Base-by-base conservation (phyloP, 2,113 vertebrate species). In the Sprattus sprattus region DNA sequence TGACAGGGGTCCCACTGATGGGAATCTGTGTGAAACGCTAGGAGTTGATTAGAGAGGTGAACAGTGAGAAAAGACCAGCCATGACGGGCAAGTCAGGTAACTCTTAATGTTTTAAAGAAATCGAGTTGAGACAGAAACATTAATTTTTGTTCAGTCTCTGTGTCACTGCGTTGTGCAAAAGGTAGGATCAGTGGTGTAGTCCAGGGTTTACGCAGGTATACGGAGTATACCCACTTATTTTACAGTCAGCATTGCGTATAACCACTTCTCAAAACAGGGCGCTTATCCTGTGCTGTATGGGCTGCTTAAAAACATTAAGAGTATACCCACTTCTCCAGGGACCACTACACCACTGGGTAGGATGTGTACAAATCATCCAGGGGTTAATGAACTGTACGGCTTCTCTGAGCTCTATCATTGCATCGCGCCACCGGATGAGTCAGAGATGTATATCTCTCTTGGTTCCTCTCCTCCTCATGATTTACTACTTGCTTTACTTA, bases 1-100 rank as follows among this genome's bases (percentile, higher is more conserved):
- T 86, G 50, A 57, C 1, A 82, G 78, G 86, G 85, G 28, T 82
- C 86, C 86, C 75, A 44, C 86, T 86, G 86, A 83, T 88, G 78
- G 71, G 44, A 71, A 86, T 86, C 87, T 88, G 84, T n/a, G 81
- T 81, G 60, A 82, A 81, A 54, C 52, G 18, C 13, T 54, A 54
- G 13, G 39, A 18, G 18, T 60, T 60, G 18, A 60, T 60, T 60
- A 60, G 4, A 60, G 54, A 60, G 0, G 5, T 60, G 54, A 20
- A 6, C 54, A 60, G 22, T 60, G 18, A 60, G 20, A 60, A 20
- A 20, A 60, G 54, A 20, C 54, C 20, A 22, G 54, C 18, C 54
- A 20, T 18, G 22, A 20, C 52, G 18, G 18, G 15, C 52, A 54
- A 54, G 2, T 60, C 18, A 20, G 54, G 18, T 16, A 5, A 60